phyloP scores from a whole-genome alignment of 2,797 vertebrate species.

The Aldrovandia affinis region DNA sequence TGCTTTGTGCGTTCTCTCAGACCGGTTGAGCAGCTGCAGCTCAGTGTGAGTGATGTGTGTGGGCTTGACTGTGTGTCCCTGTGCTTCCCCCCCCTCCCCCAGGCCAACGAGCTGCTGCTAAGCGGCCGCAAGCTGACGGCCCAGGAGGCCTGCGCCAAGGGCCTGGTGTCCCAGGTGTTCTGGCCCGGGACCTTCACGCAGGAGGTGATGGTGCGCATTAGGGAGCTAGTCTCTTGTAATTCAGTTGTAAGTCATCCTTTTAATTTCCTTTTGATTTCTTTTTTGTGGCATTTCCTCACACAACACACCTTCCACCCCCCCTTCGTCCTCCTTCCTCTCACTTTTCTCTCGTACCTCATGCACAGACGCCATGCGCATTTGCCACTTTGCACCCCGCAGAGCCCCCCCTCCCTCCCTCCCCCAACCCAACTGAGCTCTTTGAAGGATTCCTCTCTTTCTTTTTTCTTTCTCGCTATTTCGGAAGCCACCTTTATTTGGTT shows the following conservation, averaged over 20 bases:
- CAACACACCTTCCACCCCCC: background rate
- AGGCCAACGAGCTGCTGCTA: slow-evolving; percentile 96
- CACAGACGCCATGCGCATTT: background rate
- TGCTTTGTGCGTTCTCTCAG: too few species aligned
- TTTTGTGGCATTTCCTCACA: slow-evolving; percentile 18
- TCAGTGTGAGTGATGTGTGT: background rate
- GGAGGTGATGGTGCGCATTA: slow-evolving; percentile 94
- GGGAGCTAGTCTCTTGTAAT: slow-evolving; percentile 91
- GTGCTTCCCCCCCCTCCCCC: slow-evolving; percentile 35
- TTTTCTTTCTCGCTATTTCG: background rate
- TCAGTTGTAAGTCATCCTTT: slow-evolving; percentile 80
- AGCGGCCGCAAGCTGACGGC: slow-evolving; percentile 93
- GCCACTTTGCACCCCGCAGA: background rate
- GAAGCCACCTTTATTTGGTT: background rate
- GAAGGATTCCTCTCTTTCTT: background rate
- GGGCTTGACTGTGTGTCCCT: background rate
- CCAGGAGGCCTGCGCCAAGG: slow-evolving; percentile 94
- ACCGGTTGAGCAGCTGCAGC: too few species aligned
- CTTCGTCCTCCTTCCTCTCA: background rate
- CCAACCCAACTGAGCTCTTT: background rate
- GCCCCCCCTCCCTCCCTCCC: background rate
- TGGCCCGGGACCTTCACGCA: slow-evolving; percentile 96
- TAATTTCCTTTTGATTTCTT: slow-evolving; percentile 43
- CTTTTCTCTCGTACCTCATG: slow-evolving; percentile 15
- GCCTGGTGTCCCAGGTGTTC: slow-evolving; percentile 94